Conservation (phyloP, 92 coral and sea anemone genomes). For the Pocillopora meandrina region DNA sequence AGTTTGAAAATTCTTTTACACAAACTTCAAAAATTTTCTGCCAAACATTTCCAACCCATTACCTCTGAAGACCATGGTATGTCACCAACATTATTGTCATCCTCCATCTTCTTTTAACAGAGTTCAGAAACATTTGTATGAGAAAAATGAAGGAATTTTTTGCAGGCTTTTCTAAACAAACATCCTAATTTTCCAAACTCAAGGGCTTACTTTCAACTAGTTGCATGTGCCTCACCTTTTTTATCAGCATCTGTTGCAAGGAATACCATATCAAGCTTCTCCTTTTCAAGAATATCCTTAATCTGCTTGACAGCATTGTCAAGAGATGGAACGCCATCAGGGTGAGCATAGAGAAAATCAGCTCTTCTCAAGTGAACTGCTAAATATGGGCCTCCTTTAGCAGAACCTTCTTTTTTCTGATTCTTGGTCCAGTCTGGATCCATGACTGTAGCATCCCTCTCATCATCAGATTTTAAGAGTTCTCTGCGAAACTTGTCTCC, state of each 20-base stretch:
- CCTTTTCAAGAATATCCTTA: slow-evolving; percentile 71
- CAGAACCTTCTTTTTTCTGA: slow-evolving; percentile 84
- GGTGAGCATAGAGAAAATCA: slow-evolving; percentile 92
- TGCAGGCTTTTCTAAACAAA: background rate
- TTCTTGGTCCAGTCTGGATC: slow-evolving; percentile 95
- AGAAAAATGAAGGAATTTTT: background rate
- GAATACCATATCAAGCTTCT: slow-evolving; percentile 85
- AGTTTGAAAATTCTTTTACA: too few species aligned
- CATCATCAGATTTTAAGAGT: slow-evolving; percentile 83
- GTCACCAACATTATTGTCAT: too few species aligned
- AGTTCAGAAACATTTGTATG: background rate
- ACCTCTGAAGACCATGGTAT: too few species aligned
- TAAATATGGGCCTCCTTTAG: slow-evolving; percentile 91
- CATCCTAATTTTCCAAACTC: too few species aligned
- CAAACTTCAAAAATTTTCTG: too few species aligned
- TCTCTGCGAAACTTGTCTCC: slow-evolving; percentile 93
- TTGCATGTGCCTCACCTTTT: slow-evolving; percentile 56
- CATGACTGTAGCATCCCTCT: slow-evolving; percentile 84
- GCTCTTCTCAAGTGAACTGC: slow-evolving; percentile 92
- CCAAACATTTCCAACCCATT: too few species aligned
- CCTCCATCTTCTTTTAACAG: too few species aligned
- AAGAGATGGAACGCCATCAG: slow-evolving; percentile 82
- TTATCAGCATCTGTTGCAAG: slow-evolving; percentile 90
- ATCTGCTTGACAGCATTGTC: slow-evolving; percentile 91
- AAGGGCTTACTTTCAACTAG: too few species aligned